Base-by-base conservation (phyloP, 2,797 vertebrate species). In the Pseudochirops cupreus region DNA sequence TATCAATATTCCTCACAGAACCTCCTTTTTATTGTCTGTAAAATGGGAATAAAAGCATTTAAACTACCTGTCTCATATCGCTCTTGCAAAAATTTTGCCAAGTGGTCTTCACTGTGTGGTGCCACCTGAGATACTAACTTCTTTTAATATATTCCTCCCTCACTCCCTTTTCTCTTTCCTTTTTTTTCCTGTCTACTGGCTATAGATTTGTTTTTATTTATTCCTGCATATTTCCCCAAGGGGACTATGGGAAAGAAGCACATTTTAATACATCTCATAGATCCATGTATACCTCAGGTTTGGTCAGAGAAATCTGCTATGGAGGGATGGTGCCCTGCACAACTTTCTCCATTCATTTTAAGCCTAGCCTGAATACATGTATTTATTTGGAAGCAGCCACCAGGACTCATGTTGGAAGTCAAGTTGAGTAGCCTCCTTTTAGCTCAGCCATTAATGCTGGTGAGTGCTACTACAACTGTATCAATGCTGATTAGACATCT, bases 351-450 rank as follows among this genome's bases (percentile, higher is more conserved):
- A 33, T 33, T 31, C 50, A 33, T 55, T 91, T 29, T 91, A 54
- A 91, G 7, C 50, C 28, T 33, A 21, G 52, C 26, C 28, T 91
- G 90, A 55, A 55, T 54, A 94, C 95, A 96, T 0, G 3, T 94
- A 97, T 97, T 98, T 97, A 82, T 97, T 96, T 97, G 90, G 96
- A 96, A 97, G 97, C 97, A 97, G 96, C 93, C 94, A 74, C 39
- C 96, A 31, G 26, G 52, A 54, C 28, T 46, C 94, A 96, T 94
- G 96, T 0, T 12, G 91, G 95, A 5, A 90, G 94, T 55, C 74
- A 29, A 96, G 97, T 91, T 96, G 91, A 93, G 96, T 31, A 0
- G 89, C 62, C 91, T 93, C 95, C 94, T 96, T 82, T 82, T 94
- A 3, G 92, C 96, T 24, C 96, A 92, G 95, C 95, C 96, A 95